These are phyloP conservation scores for Brachypalpus laphriformis DNA, from an alignment of 2,888 invertebrate species.

Conservation along the genomic window DNA sequence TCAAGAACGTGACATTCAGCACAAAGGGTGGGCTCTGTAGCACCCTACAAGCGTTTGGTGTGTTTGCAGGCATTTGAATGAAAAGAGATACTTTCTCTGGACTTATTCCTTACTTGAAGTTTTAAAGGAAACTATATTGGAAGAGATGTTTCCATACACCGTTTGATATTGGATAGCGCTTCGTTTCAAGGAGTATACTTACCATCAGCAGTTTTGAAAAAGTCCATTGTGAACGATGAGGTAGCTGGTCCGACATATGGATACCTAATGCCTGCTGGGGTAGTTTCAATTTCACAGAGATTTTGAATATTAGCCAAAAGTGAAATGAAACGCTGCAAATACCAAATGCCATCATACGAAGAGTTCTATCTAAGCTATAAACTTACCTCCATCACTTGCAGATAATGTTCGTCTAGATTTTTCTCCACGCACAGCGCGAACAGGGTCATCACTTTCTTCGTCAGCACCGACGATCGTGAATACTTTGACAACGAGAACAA, in stretches of 20 bases:
- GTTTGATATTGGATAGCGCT: no score
- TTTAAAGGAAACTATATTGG: no score
- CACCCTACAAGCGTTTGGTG: no score
- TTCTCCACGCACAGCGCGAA: conserved; percentile 78
- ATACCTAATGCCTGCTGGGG: conserved; percentile 77
- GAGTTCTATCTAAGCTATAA: not conserved
- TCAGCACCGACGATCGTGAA: conserved; percentile 76
- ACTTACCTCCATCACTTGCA: conserved; percentile 78
- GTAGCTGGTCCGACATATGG: conserved; percentile 78
- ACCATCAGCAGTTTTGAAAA: conserved; percentile 79
- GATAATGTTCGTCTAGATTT: conserved; percentile 75
- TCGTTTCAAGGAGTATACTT: no score
- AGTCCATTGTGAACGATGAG: conserved; percentile 76
- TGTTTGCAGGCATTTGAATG: no score
- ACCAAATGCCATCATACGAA: not conserved
- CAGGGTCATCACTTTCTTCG: conserved; percentile 77
- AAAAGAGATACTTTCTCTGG: no score
- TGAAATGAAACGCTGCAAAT: conserved; percentile 78
- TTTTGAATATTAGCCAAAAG: conserved; percentile 79
- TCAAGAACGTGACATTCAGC: no score
- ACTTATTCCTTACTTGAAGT: no score
- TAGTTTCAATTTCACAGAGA: conserved; percentile 78
- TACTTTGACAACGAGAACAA: conserved; percentile 78
- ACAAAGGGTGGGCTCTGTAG: no score
- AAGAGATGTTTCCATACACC: no score